phyloP scores from a whole-genome alignment of 2,797 vertebrate genomes.

The Thamnophis elegans region DNA sequence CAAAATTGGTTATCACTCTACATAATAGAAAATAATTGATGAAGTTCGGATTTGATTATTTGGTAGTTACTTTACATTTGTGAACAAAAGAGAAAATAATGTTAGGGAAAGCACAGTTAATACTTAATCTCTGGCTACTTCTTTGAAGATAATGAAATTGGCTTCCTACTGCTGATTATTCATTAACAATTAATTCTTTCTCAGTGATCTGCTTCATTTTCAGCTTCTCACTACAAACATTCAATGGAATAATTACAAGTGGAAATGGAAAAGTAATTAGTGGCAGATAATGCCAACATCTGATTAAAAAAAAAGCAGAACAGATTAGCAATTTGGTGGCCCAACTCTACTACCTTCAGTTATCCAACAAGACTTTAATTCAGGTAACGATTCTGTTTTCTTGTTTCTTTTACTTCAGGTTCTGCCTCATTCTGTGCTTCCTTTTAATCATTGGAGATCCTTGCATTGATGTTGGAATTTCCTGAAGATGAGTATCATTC shows the following conservation, averaged over 20 bases:
- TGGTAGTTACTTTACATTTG: slow-evolving; percentile 79
- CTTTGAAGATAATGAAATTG: slow-evolving; percentile 87
- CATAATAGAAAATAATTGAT: slow-evolving; percentile 83
- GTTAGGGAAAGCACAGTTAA: slow-evolving; percentile 68
- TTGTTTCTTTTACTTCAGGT: slow-evolving; percentile 53
- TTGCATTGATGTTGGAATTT: slow-evolving; percentile 64
- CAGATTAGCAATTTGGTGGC: slow-evolving; percentile 65
- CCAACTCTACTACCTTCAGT: slow-evolving; percentile 65
- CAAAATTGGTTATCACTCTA: slow-evolving; percentile 75
- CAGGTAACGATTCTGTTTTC: slow-evolving; percentile 65
- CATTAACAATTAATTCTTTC: slow-evolving; percentile 87
- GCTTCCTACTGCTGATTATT: slow-evolving; percentile 84
- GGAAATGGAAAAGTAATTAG: slow-evolving; percentile 84
- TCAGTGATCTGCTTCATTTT: slow-evolving; percentile 81
- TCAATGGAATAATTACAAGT: slow-evolving; percentile 81
- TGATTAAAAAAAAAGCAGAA: slow-evolving; percentile 72
- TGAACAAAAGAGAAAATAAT: slow-evolving; percentile 65
- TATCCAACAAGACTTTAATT: slow-evolving; percentile 58
- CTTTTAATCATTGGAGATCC: slow-evolving; percentile 61
- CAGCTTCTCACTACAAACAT: slow-evolving; percentile 80
- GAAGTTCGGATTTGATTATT: slow-evolving; percentile 80
- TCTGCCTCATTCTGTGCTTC: slow-evolving; percentile 48
- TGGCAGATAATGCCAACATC: slow-evolving; percentile 80
- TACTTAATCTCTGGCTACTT: slow-evolving; percentile 78
- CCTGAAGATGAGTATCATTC: slow-evolving; percentile 59